Conservation (phyloP, 2,888 invertebrate genomes). For the Mesochorus sp. region DNA sequence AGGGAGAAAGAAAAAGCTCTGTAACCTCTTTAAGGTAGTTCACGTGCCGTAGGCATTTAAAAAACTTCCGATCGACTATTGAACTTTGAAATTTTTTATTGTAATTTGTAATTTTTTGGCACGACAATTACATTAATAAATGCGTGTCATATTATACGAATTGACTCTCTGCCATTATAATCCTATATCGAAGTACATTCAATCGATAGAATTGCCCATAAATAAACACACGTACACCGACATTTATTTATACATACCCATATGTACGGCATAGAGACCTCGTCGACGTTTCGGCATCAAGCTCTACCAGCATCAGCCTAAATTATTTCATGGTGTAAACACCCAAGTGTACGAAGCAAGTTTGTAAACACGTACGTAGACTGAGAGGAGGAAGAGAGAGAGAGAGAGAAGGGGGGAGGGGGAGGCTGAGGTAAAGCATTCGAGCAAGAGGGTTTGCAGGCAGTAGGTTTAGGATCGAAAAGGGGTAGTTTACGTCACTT, state of each 20-base stretch:
- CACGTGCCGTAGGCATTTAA: too few species aligned
- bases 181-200: slow-evolving; percentile 21
- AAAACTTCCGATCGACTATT: too few species aligned
- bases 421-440: not conserved
- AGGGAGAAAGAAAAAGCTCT: not conserved
- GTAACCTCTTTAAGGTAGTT: not conserved
- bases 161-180: slow-evolving; percentile 36
- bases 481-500: slow-evolving; percentile 43
- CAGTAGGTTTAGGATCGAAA: slow-evolving; percentile 26
- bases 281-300: slow-evolving; percentile 19
- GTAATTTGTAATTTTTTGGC: too few species aligned
- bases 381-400: slow-evolving; percentile 22
- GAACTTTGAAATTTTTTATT: too few species aligned
- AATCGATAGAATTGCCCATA: slow-evolving; percentile 36
- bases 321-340: slow-evolving; percentile 75
- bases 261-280: not conserved
- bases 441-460: slow-evolving; percentile 30
- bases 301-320: slow-evolving; percentile 63
- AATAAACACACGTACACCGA: not conserved
- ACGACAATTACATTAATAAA: too few species aligned
- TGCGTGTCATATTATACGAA: slow-evolving; percentile 27
- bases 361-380: slow-evolving; percentile 66
- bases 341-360: slow-evolving; percentile 70
- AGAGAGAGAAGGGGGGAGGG: slow-evolving; percentile 18
- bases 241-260: not conserved